Evolutionary conservation across 2,888 invertebrate genomes (phyloP), one percentile per base, ranked within the genome.

Genomic region (Ommatoiulus sabulosus): DNA sequence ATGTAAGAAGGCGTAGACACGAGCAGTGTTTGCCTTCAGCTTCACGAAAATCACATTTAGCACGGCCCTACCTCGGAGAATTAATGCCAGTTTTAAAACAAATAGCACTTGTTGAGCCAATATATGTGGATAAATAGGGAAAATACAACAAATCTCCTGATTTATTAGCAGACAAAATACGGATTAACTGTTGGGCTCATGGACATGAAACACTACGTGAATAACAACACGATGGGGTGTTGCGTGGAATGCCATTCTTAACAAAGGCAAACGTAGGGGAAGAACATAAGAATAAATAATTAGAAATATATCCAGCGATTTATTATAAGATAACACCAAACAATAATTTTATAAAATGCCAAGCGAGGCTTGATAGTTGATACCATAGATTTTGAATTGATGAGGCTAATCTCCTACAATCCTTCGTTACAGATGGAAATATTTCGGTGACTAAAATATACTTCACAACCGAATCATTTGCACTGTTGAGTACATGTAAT

Each of bases 141-240:
- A 72, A 72, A 72, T 6, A 72, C 72, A 20, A 20, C 20, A 20
- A 72, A 72, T 72, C 20, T 72, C 72, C 3, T 72, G 72, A 72
- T 72, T 72, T 72, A 72, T 72, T 72, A 72, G 72, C 72, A 10
- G 72, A 8, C 8, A 20, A 72, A 72, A 20, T 72, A 72, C 20
- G 72, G 72, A 72, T 72, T 72, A 72, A 72, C 3, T 20, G 6
- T 6, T 72, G 20, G 72, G 20, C 24, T 72, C 20, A 1, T 17
- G n/a, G 57, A 63, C 57, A 72, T 72, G 20, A 72, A 72, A 24
- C 72, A 72, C 72, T 7, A 20, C 4, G 1, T 72, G 72, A 72
- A 72, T 72, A 72, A 72, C 24, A 72, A 72, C 24, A 63, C 57
- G 57, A 63, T 72, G 10, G 57, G 52, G 52, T 57, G 63, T 63